phyloP scores from a whole-genome alignment of 2,797 vertebrate genomes.

The Okamejei kenojei region DNA sequence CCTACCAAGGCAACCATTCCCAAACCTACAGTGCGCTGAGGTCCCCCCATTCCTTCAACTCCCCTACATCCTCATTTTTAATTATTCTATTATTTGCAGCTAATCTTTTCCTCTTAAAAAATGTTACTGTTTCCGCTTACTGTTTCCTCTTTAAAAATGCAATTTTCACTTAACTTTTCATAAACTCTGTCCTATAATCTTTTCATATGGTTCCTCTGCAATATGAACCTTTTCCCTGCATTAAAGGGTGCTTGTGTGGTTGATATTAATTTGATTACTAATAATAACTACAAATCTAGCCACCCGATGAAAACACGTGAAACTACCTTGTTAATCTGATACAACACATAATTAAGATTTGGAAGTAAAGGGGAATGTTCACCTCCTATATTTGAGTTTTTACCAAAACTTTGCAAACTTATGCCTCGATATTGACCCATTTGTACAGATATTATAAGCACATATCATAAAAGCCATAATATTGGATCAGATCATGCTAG shows the following conservation, averaged over 20 bases:
- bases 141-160: not conserved
- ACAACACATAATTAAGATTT: not conserved
- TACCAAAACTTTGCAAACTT: not conserved
- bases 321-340: not conserved
- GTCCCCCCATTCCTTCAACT: not conserved
- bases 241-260: not conserved
- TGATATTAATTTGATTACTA: not conserved
- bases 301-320: not conserved
- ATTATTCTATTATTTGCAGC: not conserved
- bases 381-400: not conserved
- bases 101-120: too few species aligned
- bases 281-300: not conserved
- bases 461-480: too few species aligned
- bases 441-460: too few species aligned
- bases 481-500: too few species aligned
- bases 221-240: too few species aligned
- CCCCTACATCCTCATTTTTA: not conserved
- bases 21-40: too few species aligned
- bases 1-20: not conserved
- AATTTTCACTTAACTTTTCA: not conserved
- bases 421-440: not conserved
- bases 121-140: not conserved
- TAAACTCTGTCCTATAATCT: not conserved
- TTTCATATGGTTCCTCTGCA: too few species aligned
- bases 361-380: not conserved